Percentiles rank a stretch among this genome's conserved stretches.
These are phyloP conservation scores for Perdita meconis DNA, from an alignment of 2,888 invertebrate genomes.

Conservation along the genomic window DNA sequence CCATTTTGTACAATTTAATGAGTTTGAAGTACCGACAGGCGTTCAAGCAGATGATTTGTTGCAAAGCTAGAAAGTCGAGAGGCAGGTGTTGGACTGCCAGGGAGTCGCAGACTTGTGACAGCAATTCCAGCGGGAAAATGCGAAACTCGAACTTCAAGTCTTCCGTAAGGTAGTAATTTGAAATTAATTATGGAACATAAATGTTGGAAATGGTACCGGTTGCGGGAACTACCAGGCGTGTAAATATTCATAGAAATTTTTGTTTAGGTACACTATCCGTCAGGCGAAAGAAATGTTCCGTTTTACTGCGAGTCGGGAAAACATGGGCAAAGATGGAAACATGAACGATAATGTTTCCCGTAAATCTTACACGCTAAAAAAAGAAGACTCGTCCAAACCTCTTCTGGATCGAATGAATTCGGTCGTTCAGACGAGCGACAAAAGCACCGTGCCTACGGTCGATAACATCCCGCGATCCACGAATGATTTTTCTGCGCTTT, in stretches of 20 bases:
- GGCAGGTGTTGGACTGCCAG: slow-evolving; percentile 16
- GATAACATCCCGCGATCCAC: slow-evolving; percentile 57
- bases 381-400: slow-evolving; percentile 62
- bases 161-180: slow-evolving; percentile 61
- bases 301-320: slow-evolving; percentile 58
- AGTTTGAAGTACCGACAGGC: slow-evolving; percentile 90
- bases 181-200: neutral
- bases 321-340: slow-evolving; percentile 31
- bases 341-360: slow-evolving; percentile 44
- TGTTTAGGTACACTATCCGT: slow-evolving; percentile 68
- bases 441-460: slow-evolving; percentile 66
- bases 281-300: slow-evolving; percentile 74
- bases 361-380: slow-evolving; percentile 51
- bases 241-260: slow-evolving; percentile 5
- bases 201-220: neutral
- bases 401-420: slow-evolving; percentile 64
- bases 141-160: slow-evolving; percentile 44
- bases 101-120: slow-evolving; percentile 24
- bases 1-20: slow-evolving; percentile 95
- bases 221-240: neutral
- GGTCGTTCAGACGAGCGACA: slow-evolving; percentile 62
- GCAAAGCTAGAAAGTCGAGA: slow-evolving; percentile 71
- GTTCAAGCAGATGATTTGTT: slow-evolving; percentile 90
- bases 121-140: slow-evolving; percentile 23
- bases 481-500: neutral